phyloP scores from a whole-genome alignment of 2,888 invertebrate species.

The Parnassius mnemosyne region DNA sequence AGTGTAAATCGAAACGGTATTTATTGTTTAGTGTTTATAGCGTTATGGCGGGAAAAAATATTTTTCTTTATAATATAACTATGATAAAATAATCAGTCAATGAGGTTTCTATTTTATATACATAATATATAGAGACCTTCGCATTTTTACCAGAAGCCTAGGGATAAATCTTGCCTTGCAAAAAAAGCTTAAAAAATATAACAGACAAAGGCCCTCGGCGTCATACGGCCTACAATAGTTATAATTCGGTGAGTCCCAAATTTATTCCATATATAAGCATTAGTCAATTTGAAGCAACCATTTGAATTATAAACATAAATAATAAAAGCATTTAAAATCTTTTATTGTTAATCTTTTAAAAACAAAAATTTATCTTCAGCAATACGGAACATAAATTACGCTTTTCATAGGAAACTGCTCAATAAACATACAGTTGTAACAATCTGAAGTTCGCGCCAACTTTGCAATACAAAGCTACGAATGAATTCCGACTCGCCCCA shows the following conservation, averaged over 20 bases:
- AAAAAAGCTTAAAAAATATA: constrained; percentile 1
- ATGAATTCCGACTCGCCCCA: constrained; percentile 33
- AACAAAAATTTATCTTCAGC: constrained; percentile 3
- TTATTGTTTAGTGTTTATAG: constrained; percentile 6
- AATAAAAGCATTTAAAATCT: neutral
- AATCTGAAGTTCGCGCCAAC: constrained; percentile 32
- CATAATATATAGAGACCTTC: neutral
- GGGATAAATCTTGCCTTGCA: constrained; percentile 4
- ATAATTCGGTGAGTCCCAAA: too few species aligned
- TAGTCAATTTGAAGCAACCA: too few species aligned
- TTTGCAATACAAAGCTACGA: constrained; percentile 42
- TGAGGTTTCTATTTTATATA: neutral
- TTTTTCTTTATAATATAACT: neutral
- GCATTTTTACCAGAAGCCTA: neutral
- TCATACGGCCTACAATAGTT: neutral
- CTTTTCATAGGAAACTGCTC: constrained; percentile 9
- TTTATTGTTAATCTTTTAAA: neutral
- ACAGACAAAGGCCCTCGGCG: neutral
- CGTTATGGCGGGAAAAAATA: neutral
- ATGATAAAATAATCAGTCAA: neutral
- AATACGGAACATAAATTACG: constrained; percentile 8
- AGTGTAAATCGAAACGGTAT: constrained; percentile 3
- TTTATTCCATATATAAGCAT: too few species aligned
- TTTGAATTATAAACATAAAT: too few species aligned
- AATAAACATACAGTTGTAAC: constrained; percentile 20